Evolutionary conservation across 2,888 invertebrate genomes (phyloP), one percentile per base, ranked within the genome.

Genomic region (Elysia crispata): DNA sequence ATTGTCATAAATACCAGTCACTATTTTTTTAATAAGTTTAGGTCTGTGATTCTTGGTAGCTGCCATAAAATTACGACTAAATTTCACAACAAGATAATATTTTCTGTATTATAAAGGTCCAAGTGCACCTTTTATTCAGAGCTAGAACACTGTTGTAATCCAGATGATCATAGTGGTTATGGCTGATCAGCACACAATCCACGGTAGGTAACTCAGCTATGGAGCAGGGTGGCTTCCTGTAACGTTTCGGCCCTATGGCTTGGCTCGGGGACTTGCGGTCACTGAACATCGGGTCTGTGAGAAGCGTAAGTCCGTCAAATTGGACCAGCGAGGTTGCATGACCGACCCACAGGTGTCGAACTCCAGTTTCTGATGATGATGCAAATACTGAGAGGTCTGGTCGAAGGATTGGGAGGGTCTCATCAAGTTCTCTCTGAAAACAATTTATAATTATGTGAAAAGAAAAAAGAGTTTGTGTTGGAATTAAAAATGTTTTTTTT

Each of bases 141-240:
- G 83, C 77, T 11, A 77, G 77, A 0, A 93, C 90, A 31, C 87
- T 86, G 69, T 78, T 30, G 30, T 80, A 81, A 83, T 93, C 93
- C 74, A 93, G 86, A 87, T 93, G 93, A 86, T 93, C 93, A 82
- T 93, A 93, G 85, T 93, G 93, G 84, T 92, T 93, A 84, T 93
- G 93, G 50, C 92, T 92, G 81, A 93, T 93, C n/a, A 93, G 87
- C 0, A 92, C 93, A 62, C 92, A 91, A 83, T 93, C 89, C 8
- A 93, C 83, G 25, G 86, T 69, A 1, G 93, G 93, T 54, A 93
- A 85, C 23, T 93, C 91, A 5, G 89, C 86, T 30, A 93, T 85
- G 0, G 87, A 82, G 75, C 88, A 88, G 0, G 89, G 86, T 11
- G 84, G 62, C 33, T 82, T 77, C 8, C 93, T 85, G 82, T 90